Evolutionary conservation across 2,797 vertebrate species (phyloP).

Genomic region (Coregonus ussuriensis): DNA sequence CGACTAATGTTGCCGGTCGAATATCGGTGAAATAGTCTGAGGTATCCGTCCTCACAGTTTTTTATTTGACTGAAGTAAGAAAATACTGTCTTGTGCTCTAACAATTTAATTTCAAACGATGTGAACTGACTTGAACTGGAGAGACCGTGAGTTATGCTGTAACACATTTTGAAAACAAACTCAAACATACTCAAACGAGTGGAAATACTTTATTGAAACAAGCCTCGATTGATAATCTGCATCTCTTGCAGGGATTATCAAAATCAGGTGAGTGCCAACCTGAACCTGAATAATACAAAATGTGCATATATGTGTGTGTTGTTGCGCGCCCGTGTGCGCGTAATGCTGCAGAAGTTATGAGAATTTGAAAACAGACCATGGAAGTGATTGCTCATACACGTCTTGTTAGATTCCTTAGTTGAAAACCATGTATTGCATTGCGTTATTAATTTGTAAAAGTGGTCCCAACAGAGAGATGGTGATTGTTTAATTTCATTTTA

Average conservation of each 20-base stretch:
- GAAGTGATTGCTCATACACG: neutral
- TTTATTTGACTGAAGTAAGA: neutral
- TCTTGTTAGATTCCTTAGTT: neutral
- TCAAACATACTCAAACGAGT: slow-evolving; percentile 4
- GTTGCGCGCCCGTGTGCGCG: neutral
- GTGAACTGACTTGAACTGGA: neutral
- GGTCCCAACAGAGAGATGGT: neutral
- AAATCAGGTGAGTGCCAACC: slow-evolving; percentile 3
- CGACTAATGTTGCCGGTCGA: neutral
- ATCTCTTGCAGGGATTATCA: slow-evolving; percentile 3
- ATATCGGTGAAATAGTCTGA: neutral
- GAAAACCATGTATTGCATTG: neutral
- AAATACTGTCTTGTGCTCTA: neutral
- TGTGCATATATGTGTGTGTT: neutral
- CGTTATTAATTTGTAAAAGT: neutral
- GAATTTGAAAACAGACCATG: neutral
- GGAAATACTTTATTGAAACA: neutral
- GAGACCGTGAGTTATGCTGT: neutral
- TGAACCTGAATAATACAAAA: neutral
- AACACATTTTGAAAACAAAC: slow-evolving; percentile 1
- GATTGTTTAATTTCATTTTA: neutral
- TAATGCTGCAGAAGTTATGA: neutral
- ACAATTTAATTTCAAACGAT: neutral
- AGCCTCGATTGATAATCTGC: neutral
- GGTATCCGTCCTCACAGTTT: neutral